Base-by-base conservation (phyloP, 2,888 invertebrate genomes). In the Drosophila affinis region DNA sequence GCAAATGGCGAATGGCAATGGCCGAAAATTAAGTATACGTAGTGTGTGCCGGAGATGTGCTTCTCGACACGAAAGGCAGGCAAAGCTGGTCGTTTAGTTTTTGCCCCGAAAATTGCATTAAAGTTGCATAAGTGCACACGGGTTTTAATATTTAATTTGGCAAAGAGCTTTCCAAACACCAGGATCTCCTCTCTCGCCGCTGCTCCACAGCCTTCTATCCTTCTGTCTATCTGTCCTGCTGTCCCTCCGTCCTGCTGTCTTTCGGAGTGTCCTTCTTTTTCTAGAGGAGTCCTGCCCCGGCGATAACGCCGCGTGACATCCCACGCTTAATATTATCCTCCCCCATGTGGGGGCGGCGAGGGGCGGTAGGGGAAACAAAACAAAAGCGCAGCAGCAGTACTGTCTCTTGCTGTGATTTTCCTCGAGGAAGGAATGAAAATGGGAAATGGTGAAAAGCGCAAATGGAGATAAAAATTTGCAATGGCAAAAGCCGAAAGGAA, bases 121-220 rank as follows among this genome's bases (percentile, higher is more conserved):
- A 88, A 88, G 77, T 89, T 88, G 87, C 79, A 89, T 87, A 89
- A 88, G 86, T 89, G 90, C 90, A 88, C 83, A 88, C 83, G 83
- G 39, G 78, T 79, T 83, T 88, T 81, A 88, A 88, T 88, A 90
- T 88, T 88, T 88, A 88, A 88, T 88, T 90, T 90, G 72, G 79
- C 79, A 88, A 88, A 87, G 78, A 88, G 88, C 89, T 88, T 88
- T 89, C 65, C 86, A 70, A 79, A 74, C 71, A 74, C 62, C 64
- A 68, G 60, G 53, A 51, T 68, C 45, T 29, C 21, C 21, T 21
- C 21, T 21, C 21, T 21, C n/a, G n/a, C n/a, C n/a, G n/a, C 21
- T 21, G 18, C 21, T 21, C 27, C 27, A 9, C 27, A 27, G 27
- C 9, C 27, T 27, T 27, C 27, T 27, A 27, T 9, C 27, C 27